Evolutionary conservation across 2,113 vertebrate species (phyloP), one percentile per base, ranked within the genome.

Genomic region (Pituophis catenifer): DNA sequence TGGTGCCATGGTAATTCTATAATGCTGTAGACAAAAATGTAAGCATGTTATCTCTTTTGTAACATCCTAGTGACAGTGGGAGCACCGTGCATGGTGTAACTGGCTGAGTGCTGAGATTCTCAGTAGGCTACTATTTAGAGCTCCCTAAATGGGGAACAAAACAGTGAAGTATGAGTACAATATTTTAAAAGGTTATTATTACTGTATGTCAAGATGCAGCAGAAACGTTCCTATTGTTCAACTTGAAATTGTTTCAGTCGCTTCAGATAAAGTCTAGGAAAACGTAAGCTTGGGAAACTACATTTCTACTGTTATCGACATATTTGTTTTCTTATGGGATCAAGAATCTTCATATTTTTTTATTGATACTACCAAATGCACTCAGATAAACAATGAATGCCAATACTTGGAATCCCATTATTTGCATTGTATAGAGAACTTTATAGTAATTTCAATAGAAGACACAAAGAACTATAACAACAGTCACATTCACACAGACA

Each of bases 401-500:
- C 53, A 91, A 48, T 58, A 58, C n/a, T 58, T 86, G 53, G 23
- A 58, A 2, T 59, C 54, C 12, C 21, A 15, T 58, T 91, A 23
- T 91, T 26, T 58, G 75, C 15, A 91, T 44, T 58, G 58, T n/a
- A 53, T 86, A 91, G 58, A 91, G 33, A 44, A 57, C 53, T 50
- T 48, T 55, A 59, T 29, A 17, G 19, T 50, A 86, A 91, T 58
- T 55, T 91, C 33, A 8, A 81, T 26, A 21, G 54, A 89, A 81
- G 53, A 89, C 17, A 13, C 48, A 7, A 89, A 58, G 26, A 75
- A 55, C 44, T 0, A 0, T 50, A 15, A 11, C 11, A 9, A 75
- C 8, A 55, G 1, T 70, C 44, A 70, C 17, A 55, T 33, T 24
- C 91, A 65, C 12, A 75, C 29, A 4, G 55, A 90, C 9, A 65